Percentiles rank a stretch among this genome's conserved stretches.
Conservation (phyloP, 2,888 invertebrate genomes). For the Epiblema foenella region DNA sequence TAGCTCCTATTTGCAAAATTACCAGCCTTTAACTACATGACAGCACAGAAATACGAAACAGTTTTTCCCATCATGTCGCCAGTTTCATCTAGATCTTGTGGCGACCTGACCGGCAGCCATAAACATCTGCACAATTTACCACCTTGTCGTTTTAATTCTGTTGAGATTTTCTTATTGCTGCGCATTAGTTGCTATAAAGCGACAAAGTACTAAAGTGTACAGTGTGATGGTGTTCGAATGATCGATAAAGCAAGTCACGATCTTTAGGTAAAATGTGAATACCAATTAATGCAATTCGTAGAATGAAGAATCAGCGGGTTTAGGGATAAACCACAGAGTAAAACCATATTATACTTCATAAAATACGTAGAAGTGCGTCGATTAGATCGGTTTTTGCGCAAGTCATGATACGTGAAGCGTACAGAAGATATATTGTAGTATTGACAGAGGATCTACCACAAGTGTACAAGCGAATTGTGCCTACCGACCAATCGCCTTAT, state of each 20-base stretch:
- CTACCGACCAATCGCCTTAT: no score
- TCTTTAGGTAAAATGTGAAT: neutral
- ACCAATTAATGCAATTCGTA: constrained; percentile 8
- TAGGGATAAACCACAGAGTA: neutral
- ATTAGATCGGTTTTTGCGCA: neutral
- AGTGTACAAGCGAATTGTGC: neutral
- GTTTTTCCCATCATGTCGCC: constrained; percentile 15
- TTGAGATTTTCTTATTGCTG: neutral
- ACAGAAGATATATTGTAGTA: no score
- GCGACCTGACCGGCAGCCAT: constrained; percentile 7
- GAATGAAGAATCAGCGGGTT: neutral
- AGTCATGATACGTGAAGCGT: neutral
- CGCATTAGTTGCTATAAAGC: neutral
- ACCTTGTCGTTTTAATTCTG: neutral
- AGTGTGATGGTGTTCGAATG: neutral
- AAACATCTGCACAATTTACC: neutral
- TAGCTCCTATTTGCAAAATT: neutral
- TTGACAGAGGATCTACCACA: neutral
- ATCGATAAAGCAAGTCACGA: constrained; percentile 27
- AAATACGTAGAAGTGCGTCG: neutral
- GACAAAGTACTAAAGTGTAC: constrained; percentile 3
- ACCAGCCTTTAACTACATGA: neutral
- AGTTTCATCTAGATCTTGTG: constrained; percentile 29
- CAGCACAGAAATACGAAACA: constrained; percentile 26
- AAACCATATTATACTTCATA: neutral